Conservation (phyloP, 2,888 invertebrate species). For the Tridacna gigas region DNA sequence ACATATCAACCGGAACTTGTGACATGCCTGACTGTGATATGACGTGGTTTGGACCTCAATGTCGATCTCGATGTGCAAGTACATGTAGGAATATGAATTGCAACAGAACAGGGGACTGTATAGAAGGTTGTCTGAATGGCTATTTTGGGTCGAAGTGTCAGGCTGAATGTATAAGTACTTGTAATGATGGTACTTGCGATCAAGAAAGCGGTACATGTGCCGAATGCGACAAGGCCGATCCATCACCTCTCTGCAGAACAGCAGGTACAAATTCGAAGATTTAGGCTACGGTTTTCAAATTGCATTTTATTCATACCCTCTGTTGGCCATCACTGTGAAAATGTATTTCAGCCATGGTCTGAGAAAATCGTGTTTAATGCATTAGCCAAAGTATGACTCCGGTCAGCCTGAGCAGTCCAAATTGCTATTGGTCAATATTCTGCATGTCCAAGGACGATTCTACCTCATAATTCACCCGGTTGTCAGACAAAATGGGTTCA, state of each 20-base stretch:
- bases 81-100: conserved; percentile 44
- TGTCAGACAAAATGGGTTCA: too few relatives aligned
- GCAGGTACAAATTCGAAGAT: conserved; percentile 50
- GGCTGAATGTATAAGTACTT: conserved; percentile 34
- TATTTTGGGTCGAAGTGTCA: conserved; percentile 48
- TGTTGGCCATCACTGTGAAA: too few relatives aligned
- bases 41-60: conserved; percentile 50
- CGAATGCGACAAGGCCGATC: conserved; percentile 37
- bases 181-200: conserved; percentile 53
- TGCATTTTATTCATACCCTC: too few relatives aligned
- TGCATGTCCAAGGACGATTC: too few relatives aligned
- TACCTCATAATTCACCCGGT: too few relatives aligned
- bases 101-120: conserved; percentile 46
- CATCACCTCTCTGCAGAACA: conserved; percentile 43
- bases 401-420: too few relatives aligned
- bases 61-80: conserved; percentile 32
- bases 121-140: conserved; percentile 39
- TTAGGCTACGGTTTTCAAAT: neutral
- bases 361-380: too few relatives aligned
- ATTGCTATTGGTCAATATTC: too few relatives aligned
- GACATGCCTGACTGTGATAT: conserved; percentile 33
- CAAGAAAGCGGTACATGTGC: conserved; percentile 32
- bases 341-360: too few relatives aligned
- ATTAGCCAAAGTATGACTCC: too few relatives aligned
- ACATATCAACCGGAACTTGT: conserved; percentile 45